Base-by-base conservation (phyloP, 1,140 invertebrate species). In the Rhizoglyphus robini region DNA sequence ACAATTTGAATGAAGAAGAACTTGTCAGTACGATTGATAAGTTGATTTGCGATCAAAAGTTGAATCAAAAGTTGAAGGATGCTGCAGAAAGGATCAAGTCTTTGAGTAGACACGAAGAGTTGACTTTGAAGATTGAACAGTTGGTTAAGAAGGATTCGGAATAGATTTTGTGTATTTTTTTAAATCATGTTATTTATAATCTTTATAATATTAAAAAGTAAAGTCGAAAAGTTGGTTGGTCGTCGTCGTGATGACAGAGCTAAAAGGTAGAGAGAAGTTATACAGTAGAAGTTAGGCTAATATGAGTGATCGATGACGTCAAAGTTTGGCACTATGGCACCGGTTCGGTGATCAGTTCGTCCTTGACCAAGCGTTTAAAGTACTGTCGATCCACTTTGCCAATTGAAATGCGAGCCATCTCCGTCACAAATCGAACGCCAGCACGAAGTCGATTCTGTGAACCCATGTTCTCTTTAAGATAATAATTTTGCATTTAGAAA, bases 331-430 rank as follows among this genome's bases (percentile, higher is more conserved):
- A n/a, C n/a, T 51, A 51, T 23, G 23, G 11, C 2, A 51, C 20
- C 23, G 1, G 4, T 2, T 60, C 30, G 36, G 58, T 63, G 15
- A 63, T n/a, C 27, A 63, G 20, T 49, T 63, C 61, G 30, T 63
- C 23, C 32, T 63, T 46, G 2, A 34, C 61, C 27, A 63, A 30
- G 8, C n/a, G 4, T 63, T 32, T 66, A 49, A 65, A 65, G 36
- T 65, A 65, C 29, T n/a, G 20, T 63, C 49, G 29, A 32, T 65
- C 63, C 13, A 72, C 68, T 65, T 75, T 76, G 0, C 70, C 70
- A 46, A 70, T 73, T 3, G 71, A 65, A 15, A 71, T 70, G 63
- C 72, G 74, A 8, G 74, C 74, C 34, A 76, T 73, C 57, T 69
- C 61, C 8, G 70, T 65, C 8, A 75, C 30, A 34, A 75, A 73